phyloP scores from a whole-genome alignment of 2,888 invertebrate species.

The Lamellibrachia satsuma region DNA sequence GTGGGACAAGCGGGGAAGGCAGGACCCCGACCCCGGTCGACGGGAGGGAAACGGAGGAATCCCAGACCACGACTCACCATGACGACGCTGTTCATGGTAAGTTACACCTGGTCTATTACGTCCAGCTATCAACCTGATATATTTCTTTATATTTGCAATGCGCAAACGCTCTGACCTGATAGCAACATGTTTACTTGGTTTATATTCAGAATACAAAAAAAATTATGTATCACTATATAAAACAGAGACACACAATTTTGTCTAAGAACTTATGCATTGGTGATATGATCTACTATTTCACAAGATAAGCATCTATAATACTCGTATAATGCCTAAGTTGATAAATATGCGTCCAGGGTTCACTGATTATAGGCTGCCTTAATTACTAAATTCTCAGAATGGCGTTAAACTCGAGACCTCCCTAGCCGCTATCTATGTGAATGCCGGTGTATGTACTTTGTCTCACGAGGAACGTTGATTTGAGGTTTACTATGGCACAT shows the following conservation, averaged over 20 bases:
- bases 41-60: neutral
- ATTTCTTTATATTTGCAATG: neutral
- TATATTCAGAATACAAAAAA: no score
- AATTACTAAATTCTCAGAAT: neutral
- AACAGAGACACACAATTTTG: neutral
- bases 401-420: neutral
- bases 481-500: neutral
- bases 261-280: neutral
- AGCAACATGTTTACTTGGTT: no score
- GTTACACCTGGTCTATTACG: neutral
- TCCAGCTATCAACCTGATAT: no score
- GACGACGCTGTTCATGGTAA: neutral
- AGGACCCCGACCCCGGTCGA: neutral
- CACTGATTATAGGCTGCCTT: neutral
- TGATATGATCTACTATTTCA: neutral
- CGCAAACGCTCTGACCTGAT: neutral
- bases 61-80: neutral
- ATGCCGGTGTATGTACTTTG: neutral
- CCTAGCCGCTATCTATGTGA: neutral
- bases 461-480: neutral
- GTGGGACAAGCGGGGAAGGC: neutral
- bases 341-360: neutral
- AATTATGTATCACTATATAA: no score
- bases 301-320: neutral
- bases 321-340: neutral